Conservation (phyloP, 2,797 vertebrate species). For the Bovichtus diacanthus region DNA sequence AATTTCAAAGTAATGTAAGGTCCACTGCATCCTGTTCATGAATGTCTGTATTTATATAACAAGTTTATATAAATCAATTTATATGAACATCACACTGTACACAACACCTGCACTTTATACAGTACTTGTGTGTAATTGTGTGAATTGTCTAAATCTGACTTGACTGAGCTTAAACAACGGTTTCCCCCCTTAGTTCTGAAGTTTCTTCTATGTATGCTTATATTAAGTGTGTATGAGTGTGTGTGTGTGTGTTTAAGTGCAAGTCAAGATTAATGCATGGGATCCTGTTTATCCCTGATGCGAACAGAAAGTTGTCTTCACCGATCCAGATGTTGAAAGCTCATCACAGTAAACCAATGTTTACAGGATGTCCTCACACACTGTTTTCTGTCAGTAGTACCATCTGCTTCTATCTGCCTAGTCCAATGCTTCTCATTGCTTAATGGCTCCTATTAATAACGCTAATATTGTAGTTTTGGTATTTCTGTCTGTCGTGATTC, state of each 20-base stretch:
- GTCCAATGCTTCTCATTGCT: constrained; percentile 64
- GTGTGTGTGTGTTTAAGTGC: constrained; percentile 20
- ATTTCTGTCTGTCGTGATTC: constrained; percentile 39
- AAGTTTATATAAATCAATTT: constrained; percentile 59
- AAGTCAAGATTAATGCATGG: constrained; percentile 59
- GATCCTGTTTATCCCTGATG: constrained; percentile 37
- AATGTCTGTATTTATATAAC: constrained; percentile 59
- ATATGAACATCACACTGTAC: constrained; percentile 33
- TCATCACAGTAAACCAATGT: constrained; percentile 32
- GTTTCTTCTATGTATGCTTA: constrained; percentile 9
- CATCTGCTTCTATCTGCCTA: constrained; percentile 67
- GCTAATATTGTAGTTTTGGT: constrained; percentile 44
- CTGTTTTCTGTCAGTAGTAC: constrained; percentile 46
- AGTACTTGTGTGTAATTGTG: constrained; percentile 36
- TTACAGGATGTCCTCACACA: constrained; percentile 49
- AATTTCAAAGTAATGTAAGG: background rate
- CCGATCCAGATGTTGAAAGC: constrained; percentile 59
- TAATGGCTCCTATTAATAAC: constrained; percentile 55
- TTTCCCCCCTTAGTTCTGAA: constrained; percentile 24
- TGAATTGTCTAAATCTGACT: too few relatives aligned
- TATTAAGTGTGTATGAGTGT: constrained; percentile 27
- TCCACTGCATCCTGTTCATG: constrained; percentile 38
- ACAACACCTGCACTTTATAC: constrained; percentile 37
- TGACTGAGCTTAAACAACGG: constrained; percentile 24
- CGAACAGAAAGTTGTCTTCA: constrained; percentile 43